These are phyloP conservation scores for Erebia aethiops DNA, from an alignment of 2,888 invertebrate genomes.

Conservation along the genomic window DNA sequence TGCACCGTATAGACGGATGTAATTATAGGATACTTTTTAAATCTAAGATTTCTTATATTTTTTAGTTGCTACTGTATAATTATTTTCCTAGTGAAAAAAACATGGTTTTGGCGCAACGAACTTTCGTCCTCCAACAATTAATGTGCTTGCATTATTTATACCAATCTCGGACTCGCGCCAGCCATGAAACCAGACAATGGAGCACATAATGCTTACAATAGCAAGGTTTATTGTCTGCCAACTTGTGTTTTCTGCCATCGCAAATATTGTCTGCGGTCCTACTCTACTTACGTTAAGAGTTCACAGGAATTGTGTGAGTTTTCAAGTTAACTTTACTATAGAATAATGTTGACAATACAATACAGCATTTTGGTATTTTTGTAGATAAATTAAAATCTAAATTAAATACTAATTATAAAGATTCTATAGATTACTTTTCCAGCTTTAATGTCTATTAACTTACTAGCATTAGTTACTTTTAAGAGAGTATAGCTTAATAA, in stretches of 20 bases:
- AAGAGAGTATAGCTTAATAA: too few relatives aligned
- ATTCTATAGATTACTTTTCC: background rate
- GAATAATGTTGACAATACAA: background rate
- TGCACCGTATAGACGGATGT: too few relatives aligned
- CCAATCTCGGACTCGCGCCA: constrained; percentile 46
- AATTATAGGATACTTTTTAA: too few relatives aligned
- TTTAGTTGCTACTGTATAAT: too few relatives aligned
- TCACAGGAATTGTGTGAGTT: background rate
- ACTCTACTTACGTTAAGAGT: constrained; percentile 7
- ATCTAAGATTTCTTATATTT: too few relatives aligned
- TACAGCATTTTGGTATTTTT: too few relatives aligned
- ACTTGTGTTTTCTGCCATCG: constrained; percentile 41
- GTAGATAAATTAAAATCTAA: too few relatives aligned
- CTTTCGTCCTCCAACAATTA: constrained; percentile 38
- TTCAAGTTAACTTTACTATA: constrained; percentile 4
- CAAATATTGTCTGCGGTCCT: constrained; percentile 28
- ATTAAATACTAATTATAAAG: too few relatives aligned
- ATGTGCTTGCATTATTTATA: constrained; percentile 55
- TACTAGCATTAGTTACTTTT: too few relatives aligned
- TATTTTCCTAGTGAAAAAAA: background rate
- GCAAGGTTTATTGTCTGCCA: constrained; percentile 52
- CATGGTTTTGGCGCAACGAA: constrained; percentile 32
- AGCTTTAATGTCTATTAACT: too few relatives aligned
- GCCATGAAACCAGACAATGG: constrained; percentile 47
- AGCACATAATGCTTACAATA: constrained; percentile 45